These are phyloP conservation scores for Oncorhynchus gorbuscha DNA, from an alignment of 2,113 vertebrate species.

Conservation along the genomic window DNA sequence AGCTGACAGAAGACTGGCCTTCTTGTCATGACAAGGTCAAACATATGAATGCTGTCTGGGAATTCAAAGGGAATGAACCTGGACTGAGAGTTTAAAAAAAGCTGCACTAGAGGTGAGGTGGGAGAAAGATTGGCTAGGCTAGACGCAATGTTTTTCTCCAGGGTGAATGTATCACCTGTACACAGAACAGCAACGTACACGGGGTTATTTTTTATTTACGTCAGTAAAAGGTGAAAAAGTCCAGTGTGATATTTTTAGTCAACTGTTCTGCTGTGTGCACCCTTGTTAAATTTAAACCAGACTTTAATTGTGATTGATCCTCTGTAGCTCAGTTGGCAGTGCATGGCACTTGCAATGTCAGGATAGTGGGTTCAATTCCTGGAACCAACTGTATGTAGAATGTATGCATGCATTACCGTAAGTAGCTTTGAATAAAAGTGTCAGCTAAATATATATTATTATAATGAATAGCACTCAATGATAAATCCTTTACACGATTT, in stretches of 20 bases:
- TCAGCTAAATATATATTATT: too few species aligned
- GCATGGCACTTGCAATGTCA: too few species aligned
- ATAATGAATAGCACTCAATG: not conserved
- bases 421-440: too few species aligned
- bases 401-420: too few species aligned
- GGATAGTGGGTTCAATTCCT: too few species aligned
- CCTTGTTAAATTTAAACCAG: not conserved
- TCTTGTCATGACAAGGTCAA: slow-evolving; percentile 55
- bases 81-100: not conserved
- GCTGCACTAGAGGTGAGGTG: not conserved
- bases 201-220: slow-evolving; percentile 57
- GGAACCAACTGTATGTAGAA: too few species aligned
- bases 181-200: slow-evolving; percentile 40
- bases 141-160: slow-evolving; percentile 20
- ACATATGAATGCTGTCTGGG: slow-evolving; percentile 34
- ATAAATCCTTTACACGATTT: not conserved
- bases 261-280: slow-evolving; percentile 11
- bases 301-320: not conserved
- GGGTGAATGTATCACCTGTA: slow-evolving; percentile 54
- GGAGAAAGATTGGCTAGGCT: not conserved
- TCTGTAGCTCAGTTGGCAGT: too few species aligned
- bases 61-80: slow-evolving; percentile 25
- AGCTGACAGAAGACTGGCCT: slow-evolving; percentile 8
- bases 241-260: slow-evolving; percentile 10
- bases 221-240: slow-evolving; percentile 45